Percentiles rank a stretch among this genome's conserved stretches.
phyloP scores from a whole-genome alignment of 2,113 vertebrate genomes.

The Mastomys coucha region DNA sequence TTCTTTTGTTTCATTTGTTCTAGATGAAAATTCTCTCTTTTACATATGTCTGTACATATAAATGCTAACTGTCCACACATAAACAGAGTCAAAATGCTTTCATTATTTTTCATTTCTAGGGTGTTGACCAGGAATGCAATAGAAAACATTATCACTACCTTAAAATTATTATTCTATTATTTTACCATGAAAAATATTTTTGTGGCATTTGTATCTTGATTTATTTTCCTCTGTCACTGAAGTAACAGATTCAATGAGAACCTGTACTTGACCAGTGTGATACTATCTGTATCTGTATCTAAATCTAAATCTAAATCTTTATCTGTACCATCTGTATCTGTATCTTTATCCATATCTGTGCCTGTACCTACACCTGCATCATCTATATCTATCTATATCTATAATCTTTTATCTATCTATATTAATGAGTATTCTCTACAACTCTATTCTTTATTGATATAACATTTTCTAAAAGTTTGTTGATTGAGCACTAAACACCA shows the following conservation, averaged over 20 bases:
- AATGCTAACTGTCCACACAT: no score
- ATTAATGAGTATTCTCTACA: background rate
- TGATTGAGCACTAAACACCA: background rate
- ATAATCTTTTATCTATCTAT: background rate
- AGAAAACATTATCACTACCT: background rate
- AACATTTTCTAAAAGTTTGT: constrained; percentile 5
- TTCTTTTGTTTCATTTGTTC: background rate
- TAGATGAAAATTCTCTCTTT: background rate
- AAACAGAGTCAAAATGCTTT: background rate
- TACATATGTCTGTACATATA: accelerated
- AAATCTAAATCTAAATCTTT: no score
- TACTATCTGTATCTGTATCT: background rate
- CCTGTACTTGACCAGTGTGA: background rate
- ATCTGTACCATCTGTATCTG: background rate
- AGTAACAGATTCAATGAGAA: constrained; percentile 18
- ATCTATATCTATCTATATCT: background rate
- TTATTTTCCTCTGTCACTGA: background rate
- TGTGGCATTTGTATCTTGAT: background rate
- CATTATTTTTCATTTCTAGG: background rate
- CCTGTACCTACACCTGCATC: no score
- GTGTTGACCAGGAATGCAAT: background rate
- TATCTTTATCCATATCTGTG: background rate
- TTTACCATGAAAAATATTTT: background rate
- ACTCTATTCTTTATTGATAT: background rate
- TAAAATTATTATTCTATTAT: constrained; percentile 13